Evolutionary conservation across 2,888 invertebrate genomes (phyloP).

Genomic region (Linhomoeus sp.): DNA sequence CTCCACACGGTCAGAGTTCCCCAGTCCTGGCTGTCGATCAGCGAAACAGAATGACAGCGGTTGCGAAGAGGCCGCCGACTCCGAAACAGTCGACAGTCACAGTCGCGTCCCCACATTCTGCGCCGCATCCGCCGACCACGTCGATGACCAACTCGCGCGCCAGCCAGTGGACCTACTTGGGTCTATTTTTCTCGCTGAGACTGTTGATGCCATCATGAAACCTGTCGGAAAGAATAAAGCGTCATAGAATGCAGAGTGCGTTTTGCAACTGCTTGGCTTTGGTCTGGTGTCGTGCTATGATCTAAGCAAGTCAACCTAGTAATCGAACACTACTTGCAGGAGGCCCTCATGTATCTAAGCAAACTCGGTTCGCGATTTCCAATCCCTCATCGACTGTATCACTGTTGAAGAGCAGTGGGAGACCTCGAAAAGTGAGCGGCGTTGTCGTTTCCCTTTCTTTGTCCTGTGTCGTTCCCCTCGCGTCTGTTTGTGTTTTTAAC

Average conservation of each 20-base stretch:
- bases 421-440: conserved; percentile 9
- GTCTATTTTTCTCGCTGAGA: conserved; percentile 76
- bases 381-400: conserved; percentile 77
- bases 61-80: no score
- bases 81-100: no score
- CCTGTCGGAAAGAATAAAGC: conserved; percentile 82
- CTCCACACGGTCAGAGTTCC: no score
- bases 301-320: conserved; percentile 6
- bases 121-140: no score
- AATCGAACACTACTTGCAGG: conserved; percentile 36
- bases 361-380: conserved; percentile 86
- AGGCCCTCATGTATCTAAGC: conserved; percentile 77
- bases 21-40: no score
- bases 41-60: no score
- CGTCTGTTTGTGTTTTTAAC: no score
- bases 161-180: conserved; percentile 80
- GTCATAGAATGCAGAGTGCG: conserved; percentile 57
- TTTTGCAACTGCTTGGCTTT: neutral
- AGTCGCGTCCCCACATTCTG: no score
- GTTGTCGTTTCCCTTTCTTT: neutral
- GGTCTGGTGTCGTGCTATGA: neutral
- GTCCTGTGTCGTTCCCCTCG: conserved; percentile 2
- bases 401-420: conserved; percentile 42
- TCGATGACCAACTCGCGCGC: no score
- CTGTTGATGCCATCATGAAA: conserved; percentile 88